Conservation (phyloP, 2,888 invertebrate species). For the Clivina fossor region DNA sequence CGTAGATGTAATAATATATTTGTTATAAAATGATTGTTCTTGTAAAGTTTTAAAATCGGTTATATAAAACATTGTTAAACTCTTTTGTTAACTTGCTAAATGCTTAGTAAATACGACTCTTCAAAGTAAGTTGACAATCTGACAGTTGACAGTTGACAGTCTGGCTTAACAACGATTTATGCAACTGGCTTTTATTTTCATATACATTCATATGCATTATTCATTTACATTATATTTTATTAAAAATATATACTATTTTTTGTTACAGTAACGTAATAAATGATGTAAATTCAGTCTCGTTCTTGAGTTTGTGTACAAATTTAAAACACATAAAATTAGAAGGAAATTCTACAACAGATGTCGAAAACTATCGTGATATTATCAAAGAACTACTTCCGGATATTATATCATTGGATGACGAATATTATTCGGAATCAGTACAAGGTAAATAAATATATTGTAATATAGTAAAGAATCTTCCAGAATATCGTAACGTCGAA, state of each 20-base stretch:
- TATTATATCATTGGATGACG: constrained; percentile 52
- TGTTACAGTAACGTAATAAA: constrained; percentile 48
- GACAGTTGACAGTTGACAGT: too few relatives aligned
- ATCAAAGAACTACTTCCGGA: constrained; percentile 50
- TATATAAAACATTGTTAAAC: too few relatives aligned
- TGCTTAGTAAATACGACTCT: too few relatives aligned
- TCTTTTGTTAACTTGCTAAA: too few relatives aligned
- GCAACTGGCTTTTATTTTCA: neutral
- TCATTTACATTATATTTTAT: neutral
- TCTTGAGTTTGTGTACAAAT: constrained; percentile 49
- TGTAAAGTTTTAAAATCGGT: too few relatives aligned
- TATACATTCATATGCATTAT: neutral
- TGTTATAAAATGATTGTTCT: too few relatives aligned
- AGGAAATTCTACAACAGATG: constrained; percentile 52
- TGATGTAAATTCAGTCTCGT: constrained; percentile 46
- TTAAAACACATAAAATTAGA: constrained; percentile 49
- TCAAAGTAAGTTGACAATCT: too few relatives aligned
- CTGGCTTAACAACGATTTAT: neutral
- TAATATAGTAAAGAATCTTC: too few relatives aligned
- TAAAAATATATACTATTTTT: neutral
- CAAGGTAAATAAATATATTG: too few relatives aligned
- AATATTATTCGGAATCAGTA: too few relatives aligned
- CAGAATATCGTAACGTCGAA: too few relatives aligned
- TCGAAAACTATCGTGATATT: constrained; percentile 48
- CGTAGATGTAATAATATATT: too few relatives aligned